These are phyloP conservation scores for Petrocephalus schoutedeni DNA, from an alignment of 2,797 vertebrate species.

Conservation along the genomic window DNA sequence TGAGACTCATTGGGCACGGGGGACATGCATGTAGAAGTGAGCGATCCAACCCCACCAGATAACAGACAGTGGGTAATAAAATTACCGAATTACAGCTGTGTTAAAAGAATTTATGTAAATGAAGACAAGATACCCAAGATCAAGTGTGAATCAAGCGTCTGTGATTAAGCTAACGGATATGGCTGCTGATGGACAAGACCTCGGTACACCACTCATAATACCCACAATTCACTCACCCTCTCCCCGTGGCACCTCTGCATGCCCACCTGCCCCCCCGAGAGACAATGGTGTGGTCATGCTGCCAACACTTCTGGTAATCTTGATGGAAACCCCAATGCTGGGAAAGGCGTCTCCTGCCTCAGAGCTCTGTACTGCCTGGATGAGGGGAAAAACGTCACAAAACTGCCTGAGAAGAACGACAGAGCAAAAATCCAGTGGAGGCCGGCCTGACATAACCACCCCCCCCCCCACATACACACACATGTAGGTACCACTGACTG, in stretches of 20 bases:
- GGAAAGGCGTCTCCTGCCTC: background rate
- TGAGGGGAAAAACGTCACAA: background rate
- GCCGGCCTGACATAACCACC: background rate
- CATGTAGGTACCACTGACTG: background rate
- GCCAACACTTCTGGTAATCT: background rate
- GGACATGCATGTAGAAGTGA: background rate
- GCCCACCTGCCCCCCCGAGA: background rate
- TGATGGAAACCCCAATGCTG: background rate
- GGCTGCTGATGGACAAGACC: background rate
- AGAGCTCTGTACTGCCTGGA: background rate
- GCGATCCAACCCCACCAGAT: background rate
- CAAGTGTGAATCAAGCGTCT: background rate
- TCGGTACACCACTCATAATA: background rate
- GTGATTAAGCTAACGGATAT: background rate
- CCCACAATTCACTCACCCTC: background rate
- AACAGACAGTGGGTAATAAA: background rate
- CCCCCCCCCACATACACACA: conserved; percentile 19
- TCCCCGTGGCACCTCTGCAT: background rate
- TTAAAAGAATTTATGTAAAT: background rate
- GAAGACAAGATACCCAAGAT: background rate
- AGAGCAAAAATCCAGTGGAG: no score
- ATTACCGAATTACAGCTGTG: background rate
- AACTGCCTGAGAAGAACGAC: background rate
- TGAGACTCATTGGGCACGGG: background rate
- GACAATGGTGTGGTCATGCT: background rate